These are phyloP conservation scores for Emydura subglobosa DNA, from an alignment of 2,113 vertebrate species.

Conservation along the genomic window DNA sequence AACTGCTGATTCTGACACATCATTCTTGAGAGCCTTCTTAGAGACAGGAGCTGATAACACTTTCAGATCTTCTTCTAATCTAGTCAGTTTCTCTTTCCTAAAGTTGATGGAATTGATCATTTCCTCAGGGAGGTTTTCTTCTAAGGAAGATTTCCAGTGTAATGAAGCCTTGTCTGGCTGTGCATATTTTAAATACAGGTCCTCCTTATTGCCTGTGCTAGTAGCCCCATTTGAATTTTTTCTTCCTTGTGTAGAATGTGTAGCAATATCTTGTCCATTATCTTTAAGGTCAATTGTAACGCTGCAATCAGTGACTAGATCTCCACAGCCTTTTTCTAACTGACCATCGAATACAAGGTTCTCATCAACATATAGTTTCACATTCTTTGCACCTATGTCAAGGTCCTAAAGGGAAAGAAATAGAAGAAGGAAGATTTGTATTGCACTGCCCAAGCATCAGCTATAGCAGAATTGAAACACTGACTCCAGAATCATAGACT, in stretches of 20 bases:
- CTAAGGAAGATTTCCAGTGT: background rate
- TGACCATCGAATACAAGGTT: slow-evolving; percentile 88
- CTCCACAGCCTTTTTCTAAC: slow-evolving; percentile 86
- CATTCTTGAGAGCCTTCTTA: background rate
- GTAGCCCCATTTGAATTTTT: background rate
- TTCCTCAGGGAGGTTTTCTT: slow-evolving; percentile 26
- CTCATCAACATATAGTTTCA: slow-evolving; percentile 91
- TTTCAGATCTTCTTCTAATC: slow-evolving; percentile 19
- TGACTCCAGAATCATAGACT: background rate
- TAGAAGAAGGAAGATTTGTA: background rate
- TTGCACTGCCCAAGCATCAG: background rate
- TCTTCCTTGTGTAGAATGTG: background rate
- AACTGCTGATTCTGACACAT: slow-evolving; percentile 53
- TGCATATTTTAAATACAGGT: background rate
- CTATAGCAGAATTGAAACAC: background rate
- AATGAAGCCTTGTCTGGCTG: background rate
- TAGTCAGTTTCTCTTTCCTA: slow-evolving; percentile 3
- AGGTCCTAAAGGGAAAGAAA: slow-evolving; percentile 84
- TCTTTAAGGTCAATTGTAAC: slow-evolving; percentile 76
- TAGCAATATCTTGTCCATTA: background rate
- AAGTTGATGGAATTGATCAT: background rate
- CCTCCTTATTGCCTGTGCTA: background rate
- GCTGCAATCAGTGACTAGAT: slow-evolving; percentile 81
- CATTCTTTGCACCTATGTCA: slow-evolving; percentile 85
- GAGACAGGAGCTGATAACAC: slow-evolving; percentile 24